These are phyloP conservation scores for Aradophagus sp. DNA, from an alignment of 1,140 invertebrate species.

Conservation along the genomic window DNA sequence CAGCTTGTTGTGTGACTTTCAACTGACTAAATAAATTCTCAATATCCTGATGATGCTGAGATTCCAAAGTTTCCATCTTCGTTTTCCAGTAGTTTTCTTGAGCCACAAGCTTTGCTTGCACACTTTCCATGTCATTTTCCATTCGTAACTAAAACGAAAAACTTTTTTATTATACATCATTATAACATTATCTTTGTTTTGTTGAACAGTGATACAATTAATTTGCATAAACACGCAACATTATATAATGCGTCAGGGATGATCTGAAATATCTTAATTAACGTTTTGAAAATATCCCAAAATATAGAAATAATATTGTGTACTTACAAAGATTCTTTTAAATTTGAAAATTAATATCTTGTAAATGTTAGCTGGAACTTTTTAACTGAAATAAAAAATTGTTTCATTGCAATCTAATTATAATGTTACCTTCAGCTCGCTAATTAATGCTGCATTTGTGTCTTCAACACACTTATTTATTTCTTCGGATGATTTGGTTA, in stretches of 20 bases:
- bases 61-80: conserved; percentile 69
- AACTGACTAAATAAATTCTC: conserved; percentile 67
- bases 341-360: not conserved
- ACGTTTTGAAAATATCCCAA: no score
- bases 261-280: no score
- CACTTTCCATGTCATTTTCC: conserved; percentile 64
- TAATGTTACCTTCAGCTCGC: conserved; percentile 68
- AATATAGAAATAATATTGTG: no score
- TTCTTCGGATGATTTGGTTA: conserved; percentile 54
- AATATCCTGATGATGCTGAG: conserved; percentile 66
- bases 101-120: conserved; percentile 65
- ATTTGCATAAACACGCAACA: no score
- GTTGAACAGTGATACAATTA: no score
- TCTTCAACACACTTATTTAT: conserved; percentile 71
- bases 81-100: conserved; percentile 72
- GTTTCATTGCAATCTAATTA: no score
- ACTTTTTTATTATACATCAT: no score
- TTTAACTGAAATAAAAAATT: no score
- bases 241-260: no score
- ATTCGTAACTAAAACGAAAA: conserved; percentile 44
- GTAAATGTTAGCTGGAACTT: no score
- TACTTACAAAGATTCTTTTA: no score
- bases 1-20: conserved; percentile 65
- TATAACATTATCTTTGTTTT: no score
- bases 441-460: conserved; percentile 64